Conservation (phyloP, 2,888 invertebrate genomes). For the Argynnis bischoffii region DNA sequence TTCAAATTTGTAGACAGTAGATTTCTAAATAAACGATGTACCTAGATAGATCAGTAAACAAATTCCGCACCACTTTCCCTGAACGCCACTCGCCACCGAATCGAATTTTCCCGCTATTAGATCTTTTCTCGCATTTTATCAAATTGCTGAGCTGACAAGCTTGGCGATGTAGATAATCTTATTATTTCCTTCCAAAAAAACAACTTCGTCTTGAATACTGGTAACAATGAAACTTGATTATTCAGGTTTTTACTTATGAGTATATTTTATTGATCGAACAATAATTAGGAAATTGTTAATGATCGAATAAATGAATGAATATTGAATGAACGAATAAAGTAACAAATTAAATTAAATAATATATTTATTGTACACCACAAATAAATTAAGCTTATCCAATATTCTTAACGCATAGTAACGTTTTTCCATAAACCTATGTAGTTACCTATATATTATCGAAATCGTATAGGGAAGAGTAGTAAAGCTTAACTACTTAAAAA, state of each 20-base stretch:
- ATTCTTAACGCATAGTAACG: too few species aligned
- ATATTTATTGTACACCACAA: not conserved
- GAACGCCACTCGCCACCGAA: conserved; percentile 12
- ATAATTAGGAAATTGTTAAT: too few species aligned
- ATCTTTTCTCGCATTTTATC: conserved; percentile 14
- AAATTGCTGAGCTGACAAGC: conserved; percentile 19
- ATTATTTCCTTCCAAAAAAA: conserved; percentile 12
- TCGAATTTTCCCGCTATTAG: conserved; percentile 23
- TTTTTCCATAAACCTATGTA: too few species aligned
- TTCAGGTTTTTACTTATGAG: not conserved
- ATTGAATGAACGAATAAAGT: too few species aligned
- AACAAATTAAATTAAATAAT: too few species aligned
- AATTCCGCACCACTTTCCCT: conserved; percentile 10
- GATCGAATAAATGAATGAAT: too few species aligned
- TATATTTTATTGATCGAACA: too few species aligned
- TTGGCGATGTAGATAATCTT: conserved; percentile 14
- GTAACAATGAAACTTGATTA: not conserved
- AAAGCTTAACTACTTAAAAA: too few species aligned
- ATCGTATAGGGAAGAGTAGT: too few species aligned
- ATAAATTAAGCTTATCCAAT: too few species aligned
- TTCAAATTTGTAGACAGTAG: too few species aligned
- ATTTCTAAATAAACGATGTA: not conserved
- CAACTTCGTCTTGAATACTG: conserved; percentile 6
- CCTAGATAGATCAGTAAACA: not conserved
- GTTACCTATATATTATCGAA: too few species aligned